Percentiles rank a stretch among this genome's conserved stretches.
These are phyloP conservation scores for Bradysia coprophila DNA, from an alignment of 1,140 invertebrate species.

Conservation along the genomic window DNA sequence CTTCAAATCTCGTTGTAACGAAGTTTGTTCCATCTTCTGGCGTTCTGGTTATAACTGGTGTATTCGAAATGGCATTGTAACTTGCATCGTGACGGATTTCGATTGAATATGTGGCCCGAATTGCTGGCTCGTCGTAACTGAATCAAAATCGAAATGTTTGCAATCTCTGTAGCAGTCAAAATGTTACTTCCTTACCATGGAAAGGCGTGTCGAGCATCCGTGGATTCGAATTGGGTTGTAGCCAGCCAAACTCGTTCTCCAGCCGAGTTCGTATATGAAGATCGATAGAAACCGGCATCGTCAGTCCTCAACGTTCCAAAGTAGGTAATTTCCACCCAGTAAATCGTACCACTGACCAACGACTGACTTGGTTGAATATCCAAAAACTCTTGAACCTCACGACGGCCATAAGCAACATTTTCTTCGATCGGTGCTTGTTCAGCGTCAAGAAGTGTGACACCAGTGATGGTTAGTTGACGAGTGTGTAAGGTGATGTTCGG, in stretches of 20 bases:
- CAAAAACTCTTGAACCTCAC: conserved; percentile 14
- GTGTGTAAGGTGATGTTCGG: conserved; percentile 30
- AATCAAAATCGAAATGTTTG: too few relatives aligned
- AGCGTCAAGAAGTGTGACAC: conserved; percentile 8
- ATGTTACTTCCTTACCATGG: too few relatives aligned
- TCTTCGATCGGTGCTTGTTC: background rate
- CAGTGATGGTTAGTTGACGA: conserved; percentile 16
- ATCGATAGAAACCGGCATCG: conserved; percentile 49
- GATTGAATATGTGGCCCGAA: conserved; percentile 61
- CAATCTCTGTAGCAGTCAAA: too few relatives aligned
- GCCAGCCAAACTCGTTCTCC: too few relatives aligned
- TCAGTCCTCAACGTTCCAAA: conserved; percentile 17
- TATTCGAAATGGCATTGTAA: conserved; percentile 54
- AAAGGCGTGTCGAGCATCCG: conserved; percentile 60
- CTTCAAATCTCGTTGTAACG: background rate
- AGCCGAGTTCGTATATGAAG: conserved; percentile 26
- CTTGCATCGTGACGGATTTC: conserved; percentile 34
- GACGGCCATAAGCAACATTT: too few relatives aligned
- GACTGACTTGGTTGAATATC: conserved; percentile 8
- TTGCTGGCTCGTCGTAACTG: conserved; percentile 71
- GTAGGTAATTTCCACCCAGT: conserved; percentile 10
- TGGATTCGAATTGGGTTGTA: conserved; percentile 65
- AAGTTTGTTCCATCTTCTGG: too few relatives aligned
- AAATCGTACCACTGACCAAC: background rate
- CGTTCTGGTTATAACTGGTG: conserved; percentile 28